These are phyloP conservation scores for Diachasmimorpha longicaudata DNA, from an alignment of 1,140 invertebrate species.

Conservation along the genomic window DNA sequence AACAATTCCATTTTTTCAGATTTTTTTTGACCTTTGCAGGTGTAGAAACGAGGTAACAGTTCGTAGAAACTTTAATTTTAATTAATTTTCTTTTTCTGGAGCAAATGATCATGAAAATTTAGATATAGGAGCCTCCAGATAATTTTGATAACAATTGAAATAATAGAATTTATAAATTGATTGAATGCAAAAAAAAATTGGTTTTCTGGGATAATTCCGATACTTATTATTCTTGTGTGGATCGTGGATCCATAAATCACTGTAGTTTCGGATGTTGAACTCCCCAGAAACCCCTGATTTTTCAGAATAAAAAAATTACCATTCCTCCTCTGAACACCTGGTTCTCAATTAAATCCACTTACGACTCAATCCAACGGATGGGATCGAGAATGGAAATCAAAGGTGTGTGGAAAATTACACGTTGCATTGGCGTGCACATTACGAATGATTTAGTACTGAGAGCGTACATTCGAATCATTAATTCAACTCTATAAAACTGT, in stretches of 20 bases:
- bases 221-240: no score
- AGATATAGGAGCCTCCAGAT: no score
- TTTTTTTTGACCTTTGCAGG: not conserved
- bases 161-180: no score
- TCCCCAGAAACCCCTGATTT: not conserved
- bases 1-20: constrained; percentile 23
- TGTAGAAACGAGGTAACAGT: no score
- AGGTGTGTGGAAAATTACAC: not conserved
- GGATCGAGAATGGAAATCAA: not conserved
- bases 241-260: not conserved
- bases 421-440: not conserved
- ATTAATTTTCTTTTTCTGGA: no score
- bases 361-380: constrained; percentile 7
- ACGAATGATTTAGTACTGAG: not conserved
- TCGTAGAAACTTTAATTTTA: no score
- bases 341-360: not conserved
- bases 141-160: no score
- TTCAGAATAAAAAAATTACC: not conserved
- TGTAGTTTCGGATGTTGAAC: not conserved
- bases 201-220: not conserved
- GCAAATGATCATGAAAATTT: no score
- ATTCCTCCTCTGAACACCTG: constrained; percentile 23
- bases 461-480: not conserved
- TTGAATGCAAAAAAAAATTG: no score
- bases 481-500: not conserved